Evolutionary conservation across 2,888 invertebrate genomes (phyloP).

Genomic region (Palloptera scutellata): DNA sequence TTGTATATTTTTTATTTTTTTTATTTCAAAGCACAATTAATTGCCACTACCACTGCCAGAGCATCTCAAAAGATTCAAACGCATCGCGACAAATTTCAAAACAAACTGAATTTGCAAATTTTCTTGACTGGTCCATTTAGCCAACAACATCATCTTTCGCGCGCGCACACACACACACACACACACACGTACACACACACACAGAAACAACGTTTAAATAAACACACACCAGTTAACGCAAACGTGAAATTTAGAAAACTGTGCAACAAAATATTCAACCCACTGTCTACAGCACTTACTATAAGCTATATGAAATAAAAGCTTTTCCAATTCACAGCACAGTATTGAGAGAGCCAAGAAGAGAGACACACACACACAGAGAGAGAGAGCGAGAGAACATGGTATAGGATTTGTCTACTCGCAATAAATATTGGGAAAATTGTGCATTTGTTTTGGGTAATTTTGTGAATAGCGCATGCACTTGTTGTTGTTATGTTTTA

Average conservation of each 20-base stretch:
- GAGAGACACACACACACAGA: too few relatives aligned
- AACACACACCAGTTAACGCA: background rate
- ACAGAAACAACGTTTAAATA: background rate
- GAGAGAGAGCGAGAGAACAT: too few relatives aligned
- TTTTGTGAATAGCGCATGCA: conserved; percentile 8
- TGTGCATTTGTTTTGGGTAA: conserved; percentile 32
- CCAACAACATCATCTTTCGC: conserved; percentile 4
- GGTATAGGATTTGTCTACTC: background rate
- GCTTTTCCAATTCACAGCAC: background rate
- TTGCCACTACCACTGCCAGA: background rate
- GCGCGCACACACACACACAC: conserved; percentile 3
- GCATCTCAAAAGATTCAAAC: conserved; percentile 25
- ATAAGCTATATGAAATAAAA: conserved; percentile 2
- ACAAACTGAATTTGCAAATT: conserved; percentile 57
- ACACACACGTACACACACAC: background rate
- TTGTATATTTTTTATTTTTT: background rate
- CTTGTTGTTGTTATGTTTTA: conserved; percentile 7
- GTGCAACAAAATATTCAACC: background rate
- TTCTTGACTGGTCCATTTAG: conserved; percentile 38
- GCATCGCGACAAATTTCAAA: conserved; percentile 38
- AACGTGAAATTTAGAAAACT: conserved; percentile 1
- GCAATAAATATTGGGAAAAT: conserved; percentile 23
- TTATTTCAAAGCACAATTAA: background rate
- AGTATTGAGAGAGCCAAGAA: background rate
- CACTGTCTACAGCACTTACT: conserved; percentile 1